A percentile compares a stretch with the other conserved stretches of the same genome.
phyloP scores from a whole-genome alignment of 1,140 invertebrate species.

The Achatina immaculata region DNA sequence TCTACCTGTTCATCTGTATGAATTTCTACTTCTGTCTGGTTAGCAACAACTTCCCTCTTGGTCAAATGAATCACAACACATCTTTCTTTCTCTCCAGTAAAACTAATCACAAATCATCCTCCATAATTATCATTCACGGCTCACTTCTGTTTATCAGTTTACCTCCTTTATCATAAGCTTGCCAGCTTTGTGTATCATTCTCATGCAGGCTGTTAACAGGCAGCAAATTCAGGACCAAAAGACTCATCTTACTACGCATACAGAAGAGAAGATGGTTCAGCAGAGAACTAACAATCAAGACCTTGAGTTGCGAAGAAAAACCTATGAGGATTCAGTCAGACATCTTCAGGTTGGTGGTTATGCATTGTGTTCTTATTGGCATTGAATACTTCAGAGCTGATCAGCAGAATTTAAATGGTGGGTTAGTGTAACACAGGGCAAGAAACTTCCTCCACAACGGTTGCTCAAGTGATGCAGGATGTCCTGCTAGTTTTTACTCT shows the following conservation, averaged over 20 bases:
- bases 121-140: neutral
- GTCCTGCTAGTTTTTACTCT: neutral
- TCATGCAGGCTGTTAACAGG: neutral
- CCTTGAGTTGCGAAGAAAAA: slow-evolving; percentile 49
- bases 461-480: neutral
- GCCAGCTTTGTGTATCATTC: neutral
- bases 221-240: slow-evolving; percentile 54
- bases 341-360: slow-evolving; percentile 55
- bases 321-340: slow-evolving; percentile 56
- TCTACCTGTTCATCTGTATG: too few species aligned
- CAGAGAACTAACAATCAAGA: slow-evolving; percentile 49
- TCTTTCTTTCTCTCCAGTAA: too few species aligned
- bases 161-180: neutral
- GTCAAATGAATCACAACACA: too few species aligned
- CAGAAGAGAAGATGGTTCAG: too few species aligned
- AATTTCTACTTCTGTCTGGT: too few species aligned
- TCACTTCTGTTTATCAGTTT: neutral
- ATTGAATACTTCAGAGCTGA: too few species aligned
- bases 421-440: slow-evolving; percentile 61
- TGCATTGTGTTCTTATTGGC: too few species aligned
- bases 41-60: too few species aligned
- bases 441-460: slow-evolving; percentile 65
- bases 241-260: too few species aligned
- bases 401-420: slow-evolving; percentile 53
- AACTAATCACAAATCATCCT: neutral